Base-by-base conservation (phyloP, 2,888 invertebrate genomes). In the Belgica antarctica region DNA sequence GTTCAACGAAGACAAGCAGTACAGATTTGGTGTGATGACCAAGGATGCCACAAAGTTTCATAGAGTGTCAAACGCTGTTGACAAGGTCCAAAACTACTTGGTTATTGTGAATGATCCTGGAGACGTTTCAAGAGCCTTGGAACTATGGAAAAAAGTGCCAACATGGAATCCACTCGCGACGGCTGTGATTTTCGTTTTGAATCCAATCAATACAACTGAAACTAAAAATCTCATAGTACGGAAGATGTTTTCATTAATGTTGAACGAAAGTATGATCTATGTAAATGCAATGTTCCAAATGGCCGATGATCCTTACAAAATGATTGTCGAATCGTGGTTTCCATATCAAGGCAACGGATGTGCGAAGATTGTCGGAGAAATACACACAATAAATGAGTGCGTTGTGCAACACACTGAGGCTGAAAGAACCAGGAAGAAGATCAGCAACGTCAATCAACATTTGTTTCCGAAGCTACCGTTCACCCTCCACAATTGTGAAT, bases 91-190 rank as follows among this genome's bases (percentile, higher is more conserved):
- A 71, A 76, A 77, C 63, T 80, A 80, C 72, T 77, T 80, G 19
- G 71, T 77, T 0, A 72, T 79, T 1, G 71, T 79, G 4, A 74
- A 76, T 7, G 75, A 76, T 2, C 75, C 76, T 12, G 76, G 75
- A 2, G 78, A 79, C 70, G 70, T 80, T 25, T 74, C 75, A 24
- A 76, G 76, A n/a, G 73, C 76, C 2, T 74, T 79, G 1, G 73
- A 73, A 2, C 73, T 76, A 61, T 78, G 77, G 77, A 77, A 75
- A 71, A 70, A 65, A 0, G 74, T 75, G 72, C 25, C 75, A 0
- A 78, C 79, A 72, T 80, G 80, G 79, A 80, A 80, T 74, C 77
- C 79, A 0, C 28, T 78, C 66, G 79, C 80, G 0, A 17, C 17
- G 22, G 22, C 52, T 70, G 76, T 80, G 0, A 77, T 79, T 1